A percentile compares a stretch with the other conserved stretches of the same genome.
phyloP scores from a whole-genome alignment of 1,140 invertebrate species.

The Drosophila varians region DNA sequence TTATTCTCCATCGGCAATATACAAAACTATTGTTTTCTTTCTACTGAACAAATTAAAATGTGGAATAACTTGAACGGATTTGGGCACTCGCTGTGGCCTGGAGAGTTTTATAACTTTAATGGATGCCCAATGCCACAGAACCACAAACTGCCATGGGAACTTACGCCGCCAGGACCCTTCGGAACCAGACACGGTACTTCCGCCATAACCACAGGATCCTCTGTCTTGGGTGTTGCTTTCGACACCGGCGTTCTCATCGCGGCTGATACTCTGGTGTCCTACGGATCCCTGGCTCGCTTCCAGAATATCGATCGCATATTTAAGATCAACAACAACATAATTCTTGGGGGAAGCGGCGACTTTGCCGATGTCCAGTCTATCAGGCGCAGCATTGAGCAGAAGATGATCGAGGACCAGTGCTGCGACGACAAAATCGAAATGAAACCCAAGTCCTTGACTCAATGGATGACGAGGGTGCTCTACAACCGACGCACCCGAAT shows the following conservation, averaged over 20 bases:
- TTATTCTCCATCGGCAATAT: background rate
- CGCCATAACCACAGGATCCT: slow-evolving; percentile 95
- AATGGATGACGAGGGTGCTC: slow-evolving; percentile 96
- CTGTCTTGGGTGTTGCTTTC: slow-evolving; percentile 94
- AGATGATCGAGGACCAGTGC: slow-evolving; percentile 96
- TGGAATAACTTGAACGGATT: slow-evolving; percentile 51
- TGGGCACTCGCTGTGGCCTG: slow-evolving; percentile 86
- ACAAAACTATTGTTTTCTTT: background rate
- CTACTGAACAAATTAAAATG: slow-evolving; percentile 46
- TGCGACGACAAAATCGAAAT: slow-evolving; percentile 94
- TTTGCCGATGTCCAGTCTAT: slow-evolving; percentile 98
- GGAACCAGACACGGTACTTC: slow-evolving; percentile 86
- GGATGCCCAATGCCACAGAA: slow-evolving; percentile 52
- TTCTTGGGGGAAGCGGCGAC: slow-evolving; percentile 95
- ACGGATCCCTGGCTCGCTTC: slow-evolving; percentile 95
- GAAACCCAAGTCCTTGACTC: slow-evolving; percentile 94
- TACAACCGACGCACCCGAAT: slow-evolving; percentile 96
- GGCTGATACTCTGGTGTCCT: slow-evolving; percentile 95
- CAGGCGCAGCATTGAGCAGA: slow-evolving; percentile 93
- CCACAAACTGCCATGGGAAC: slow-evolving; percentile 62
- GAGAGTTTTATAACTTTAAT: slow-evolving; percentile 89
- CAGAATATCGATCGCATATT: slow-evolving; percentile 92
- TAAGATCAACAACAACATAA: slow-evolving; percentile 95
- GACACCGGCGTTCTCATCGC: slow-evolving; percentile 96
- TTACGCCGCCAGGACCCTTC: slow-evolving; percentile 69